Evolutionary conservation across 1,140 invertebrate genomes (phyloP), one percentile per base, ranked within the genome.

Genomic region (Colletes gigas): DNA sequence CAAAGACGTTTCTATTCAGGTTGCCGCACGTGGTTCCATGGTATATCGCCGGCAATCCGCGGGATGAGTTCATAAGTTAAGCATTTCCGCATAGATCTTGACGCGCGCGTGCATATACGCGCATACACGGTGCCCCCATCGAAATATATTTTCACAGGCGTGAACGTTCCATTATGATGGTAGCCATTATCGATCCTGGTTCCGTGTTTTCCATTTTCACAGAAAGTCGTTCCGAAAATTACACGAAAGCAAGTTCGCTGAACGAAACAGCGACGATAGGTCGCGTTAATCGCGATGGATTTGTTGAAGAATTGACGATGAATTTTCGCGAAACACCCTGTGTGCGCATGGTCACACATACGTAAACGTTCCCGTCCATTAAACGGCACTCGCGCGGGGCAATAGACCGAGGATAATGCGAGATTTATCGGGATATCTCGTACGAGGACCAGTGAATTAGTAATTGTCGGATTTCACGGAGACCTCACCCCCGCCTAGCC

Each of bases 1-100:
- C 83, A 71, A 66, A 85, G 84, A 85, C 83, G 78, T 84, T 85
- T 85, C 83, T 85, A 85, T 85, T 85, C 73, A 85, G 57, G 52
- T 60, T 68, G 59, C 66, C 71, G 83, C 83, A 55, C 82, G 83
- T 79, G 69, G 69, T 79, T 77, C 86, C 81, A 77, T 88, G 77
- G 80, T 80, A 82, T 85, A 88, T 89, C 85, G 71, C 78, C 14
- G 54, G 63, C 84, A 84, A 88, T 87, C 55, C 54, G 52, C 57
- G 17, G 73, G 63, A 73, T 75, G 84, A 79, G 84, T 83, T 86
- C 84, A 83, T 83, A 82, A 86, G 83, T 79, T 85, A 82, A 85
- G 75, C 84, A 76, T 86, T 82, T 86, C 83, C 84, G 83, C 78
- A 75, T 85, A 75, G 68, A 85, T 84, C 82, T 78, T 52, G 68